phyloP scores from a whole-genome alignment of 2,888 invertebrate genomes.

The Molorchus minor region DNA sequence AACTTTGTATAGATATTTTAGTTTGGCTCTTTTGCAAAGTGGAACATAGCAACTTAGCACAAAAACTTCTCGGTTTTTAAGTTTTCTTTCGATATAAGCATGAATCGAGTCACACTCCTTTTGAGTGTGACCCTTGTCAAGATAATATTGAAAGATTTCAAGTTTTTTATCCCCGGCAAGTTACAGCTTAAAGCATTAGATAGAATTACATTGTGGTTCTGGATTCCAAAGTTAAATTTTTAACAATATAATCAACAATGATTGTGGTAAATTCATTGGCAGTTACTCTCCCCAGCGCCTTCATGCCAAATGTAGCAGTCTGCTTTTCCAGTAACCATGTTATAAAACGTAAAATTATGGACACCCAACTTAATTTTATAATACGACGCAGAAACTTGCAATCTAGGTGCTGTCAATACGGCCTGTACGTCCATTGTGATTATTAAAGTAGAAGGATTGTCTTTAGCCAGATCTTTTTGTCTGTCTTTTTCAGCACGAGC shows the following conservation, averaged over 20 bases:
- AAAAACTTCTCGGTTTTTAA: no score
- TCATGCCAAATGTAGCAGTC: constrained; percentile 1
- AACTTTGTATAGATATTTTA: no score
- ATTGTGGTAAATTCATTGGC: background rate
- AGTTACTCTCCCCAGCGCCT: background rate
- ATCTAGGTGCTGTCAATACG: background rate
- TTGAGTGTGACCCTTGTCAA: background rate
- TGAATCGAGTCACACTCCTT: background rate
- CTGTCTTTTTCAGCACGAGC: constrained; percentile 5
- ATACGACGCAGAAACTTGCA: background rate
- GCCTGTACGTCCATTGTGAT: constrained; percentile 11
- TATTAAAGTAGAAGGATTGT: background rate
- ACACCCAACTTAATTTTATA: constrained; percentile 3
- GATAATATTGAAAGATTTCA: background rate
- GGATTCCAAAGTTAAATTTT: background rate
- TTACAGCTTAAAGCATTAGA: background rate
- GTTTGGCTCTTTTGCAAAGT: background rate
- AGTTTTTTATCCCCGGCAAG: background rate
- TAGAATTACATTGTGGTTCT: background rate
- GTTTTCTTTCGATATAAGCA: background rate
- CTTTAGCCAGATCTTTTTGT: background rate
- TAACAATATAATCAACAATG: background rate
- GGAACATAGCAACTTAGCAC: background rate
- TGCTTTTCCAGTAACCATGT: background rate
- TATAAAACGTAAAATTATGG: background rate